Evolutionary conservation across 1,140 invertebrate genomes (phyloP).

Genomic region (Oncopeltus fasciatus): DNA sequence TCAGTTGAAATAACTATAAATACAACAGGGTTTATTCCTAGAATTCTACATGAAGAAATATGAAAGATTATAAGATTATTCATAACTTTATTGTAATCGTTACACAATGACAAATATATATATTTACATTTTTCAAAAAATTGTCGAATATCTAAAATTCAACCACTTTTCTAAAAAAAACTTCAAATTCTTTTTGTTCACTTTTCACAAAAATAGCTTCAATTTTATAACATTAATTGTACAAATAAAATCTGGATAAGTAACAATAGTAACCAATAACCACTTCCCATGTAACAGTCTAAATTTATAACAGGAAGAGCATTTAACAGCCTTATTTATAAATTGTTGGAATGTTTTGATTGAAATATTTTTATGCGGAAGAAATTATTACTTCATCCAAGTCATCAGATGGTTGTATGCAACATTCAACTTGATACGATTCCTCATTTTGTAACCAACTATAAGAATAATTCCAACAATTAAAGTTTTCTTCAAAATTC

Average conservation of each 20-base stretch:
- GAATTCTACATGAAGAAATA: no score
- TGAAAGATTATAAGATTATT: no score
- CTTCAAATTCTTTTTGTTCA: background rate
- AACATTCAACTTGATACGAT: background rate
- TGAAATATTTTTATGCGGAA: background rate
- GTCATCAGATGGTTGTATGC: background rate
- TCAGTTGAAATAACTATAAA: no score
- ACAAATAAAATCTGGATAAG: no score
- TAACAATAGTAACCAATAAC: background rate
- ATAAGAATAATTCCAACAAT: background rate
- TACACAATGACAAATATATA: background rate
- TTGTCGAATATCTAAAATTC: background rate
- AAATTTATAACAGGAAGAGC: background rate
- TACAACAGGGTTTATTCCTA: no score
- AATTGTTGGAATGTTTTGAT: background rate
- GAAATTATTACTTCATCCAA: background rate
- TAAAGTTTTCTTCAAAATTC: background rate
- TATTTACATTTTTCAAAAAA: background rate
- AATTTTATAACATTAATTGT: background rate
- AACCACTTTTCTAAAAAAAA: background rate
- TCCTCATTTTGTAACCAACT: background rate
- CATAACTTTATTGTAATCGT: no score
- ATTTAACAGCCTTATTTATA: constrained; percentile 1
- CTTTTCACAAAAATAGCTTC: background rate
- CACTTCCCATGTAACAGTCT: background rate